Conservation (phyloP, 2,797 vertebrate genomes). For the Enteromius thamalakanensis region DNA sequence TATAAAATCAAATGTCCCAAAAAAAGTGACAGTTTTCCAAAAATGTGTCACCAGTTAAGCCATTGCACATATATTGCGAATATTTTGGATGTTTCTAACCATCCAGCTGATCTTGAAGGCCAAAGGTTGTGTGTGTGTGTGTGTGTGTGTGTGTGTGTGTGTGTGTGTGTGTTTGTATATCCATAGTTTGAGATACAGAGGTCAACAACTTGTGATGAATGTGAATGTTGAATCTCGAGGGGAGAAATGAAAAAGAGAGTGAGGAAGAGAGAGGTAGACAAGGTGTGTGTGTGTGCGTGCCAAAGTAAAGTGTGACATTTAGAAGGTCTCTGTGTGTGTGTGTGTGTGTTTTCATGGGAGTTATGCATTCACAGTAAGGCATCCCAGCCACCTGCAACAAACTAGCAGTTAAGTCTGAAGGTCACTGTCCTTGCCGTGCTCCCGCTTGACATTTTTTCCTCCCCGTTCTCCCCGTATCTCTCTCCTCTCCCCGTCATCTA, state of each 20-base stretch:
- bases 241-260: slow-evolving; percentile 15
- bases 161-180: slow-evolving; percentile 7
- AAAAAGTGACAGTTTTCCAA: not conserved
- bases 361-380: slow-evolving; percentile 50
- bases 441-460: slow-evolving; percentile 6
- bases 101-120: slow-evolving; percentile 22
- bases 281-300: slow-evolving; percentile 20
- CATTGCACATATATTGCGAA: not conserved
- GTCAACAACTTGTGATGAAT: slow-evolving; percentile 54
- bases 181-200: slow-evolving; percentile 27
- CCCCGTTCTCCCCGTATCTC: not conserved
- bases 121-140: not conserved
- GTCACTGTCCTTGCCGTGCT: slow-evolving; percentile 21
- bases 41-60: not conserved
- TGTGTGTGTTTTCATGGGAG: slow-evolving; percentile 47
- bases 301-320: slow-evolving; percentile 42
- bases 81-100: not conserved
- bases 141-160: slow-evolving; percentile 1
- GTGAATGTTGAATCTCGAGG: slow-evolving; percentile 54
- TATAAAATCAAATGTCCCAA: not conserved
- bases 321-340: slow-evolving; percentile 44
- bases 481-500: slow-evolving; percentile 13
- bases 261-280: not conserved
- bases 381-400: slow-evolving; percentile 54
- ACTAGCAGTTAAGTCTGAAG: slow-evolving; percentile 44